Evolutionary conservation across 2,113 vertebrate species (phyloP).

Genomic region (Cebidichthys violaceus): DNA sequence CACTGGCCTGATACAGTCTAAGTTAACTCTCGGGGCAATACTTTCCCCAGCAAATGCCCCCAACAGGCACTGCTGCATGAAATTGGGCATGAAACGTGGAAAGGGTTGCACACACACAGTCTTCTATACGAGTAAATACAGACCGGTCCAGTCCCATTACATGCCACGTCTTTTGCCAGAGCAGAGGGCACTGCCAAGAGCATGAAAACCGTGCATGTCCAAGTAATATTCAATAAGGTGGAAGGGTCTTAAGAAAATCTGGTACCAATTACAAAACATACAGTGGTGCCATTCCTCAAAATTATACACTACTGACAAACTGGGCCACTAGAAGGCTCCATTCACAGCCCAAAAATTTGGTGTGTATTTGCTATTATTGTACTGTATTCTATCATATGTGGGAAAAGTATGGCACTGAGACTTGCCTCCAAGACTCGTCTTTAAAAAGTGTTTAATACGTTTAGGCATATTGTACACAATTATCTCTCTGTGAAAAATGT

Average conservation of each 20-base stretch:
- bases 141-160: slow-evolving; percentile 29
- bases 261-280: slow-evolving; percentile 11
- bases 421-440: neutral
- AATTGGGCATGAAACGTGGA: slow-evolving; percentile 39
- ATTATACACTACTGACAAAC: neutral
- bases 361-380: neutral
- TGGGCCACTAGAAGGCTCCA: neutral
- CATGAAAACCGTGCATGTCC: neutral
- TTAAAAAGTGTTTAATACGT: neutral
- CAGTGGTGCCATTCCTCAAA: neutral
- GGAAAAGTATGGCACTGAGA: neutral
- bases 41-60: neutral
- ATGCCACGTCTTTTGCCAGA: slow-evolving; percentile 28
- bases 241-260: neutral
- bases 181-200: slow-evolving; percentile 12
- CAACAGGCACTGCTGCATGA: neutral
- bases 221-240: slow-evolving; percentile 19
- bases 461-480: neutral
- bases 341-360: neutral
- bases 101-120: slow-evolving; percentile 15
- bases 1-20: neutral
- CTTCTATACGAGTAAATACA: slow-evolving; percentile 5
- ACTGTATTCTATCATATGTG: neutral
- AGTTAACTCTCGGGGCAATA: neutral
- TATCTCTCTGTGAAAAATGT: neutral